Percentiles rank a stretch among this genome's conserved stretches.
These are phyloP conservation scores for Gymnocypris eckloni DNA, from an alignment of 2,797 vertebrate genomes.

Conservation along the genomic window DNA sequence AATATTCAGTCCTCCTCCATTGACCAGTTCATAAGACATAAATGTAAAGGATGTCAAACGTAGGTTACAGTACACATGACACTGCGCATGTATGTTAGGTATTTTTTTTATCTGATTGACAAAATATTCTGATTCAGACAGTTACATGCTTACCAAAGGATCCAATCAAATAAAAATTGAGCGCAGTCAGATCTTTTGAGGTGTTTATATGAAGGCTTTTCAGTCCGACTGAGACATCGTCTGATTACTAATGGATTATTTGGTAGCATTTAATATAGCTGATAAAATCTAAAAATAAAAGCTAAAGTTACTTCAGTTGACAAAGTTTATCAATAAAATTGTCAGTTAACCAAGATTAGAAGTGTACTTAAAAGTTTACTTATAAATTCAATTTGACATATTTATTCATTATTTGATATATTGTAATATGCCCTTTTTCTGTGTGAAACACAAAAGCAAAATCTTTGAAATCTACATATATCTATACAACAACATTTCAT, in stretches of 20 bases:
- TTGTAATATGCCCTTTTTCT: neutral
- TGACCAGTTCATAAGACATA: neutral
- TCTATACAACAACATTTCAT: neutral
- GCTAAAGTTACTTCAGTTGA: neutral
- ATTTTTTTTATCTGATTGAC: neutral
- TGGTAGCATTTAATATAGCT: neutral
- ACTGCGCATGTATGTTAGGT: neutral
- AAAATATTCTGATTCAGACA: neutral
- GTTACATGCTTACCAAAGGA: neutral
- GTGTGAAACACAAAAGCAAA: neutral
- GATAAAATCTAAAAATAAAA: neutral
- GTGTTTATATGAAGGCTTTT: neutral
- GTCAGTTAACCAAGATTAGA: neutral
- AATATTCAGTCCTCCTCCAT: neutral
- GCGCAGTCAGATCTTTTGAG: neutral
- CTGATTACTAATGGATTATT: neutral
- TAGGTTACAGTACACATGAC: neutral
- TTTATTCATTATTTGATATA: neutral
- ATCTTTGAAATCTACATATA: neutral
- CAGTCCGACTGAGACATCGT: neutral
- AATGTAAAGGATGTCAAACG: neutral
- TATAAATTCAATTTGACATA: neutral
- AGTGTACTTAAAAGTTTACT: neutral
- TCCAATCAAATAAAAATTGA: neutral
- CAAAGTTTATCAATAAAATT: neutral